Evolutionary conservation across 1,140 invertebrate genomes (phyloP), one percentile per base, ranked within the genome.

Genomic region (Monochamus saltuarius): DNA sequence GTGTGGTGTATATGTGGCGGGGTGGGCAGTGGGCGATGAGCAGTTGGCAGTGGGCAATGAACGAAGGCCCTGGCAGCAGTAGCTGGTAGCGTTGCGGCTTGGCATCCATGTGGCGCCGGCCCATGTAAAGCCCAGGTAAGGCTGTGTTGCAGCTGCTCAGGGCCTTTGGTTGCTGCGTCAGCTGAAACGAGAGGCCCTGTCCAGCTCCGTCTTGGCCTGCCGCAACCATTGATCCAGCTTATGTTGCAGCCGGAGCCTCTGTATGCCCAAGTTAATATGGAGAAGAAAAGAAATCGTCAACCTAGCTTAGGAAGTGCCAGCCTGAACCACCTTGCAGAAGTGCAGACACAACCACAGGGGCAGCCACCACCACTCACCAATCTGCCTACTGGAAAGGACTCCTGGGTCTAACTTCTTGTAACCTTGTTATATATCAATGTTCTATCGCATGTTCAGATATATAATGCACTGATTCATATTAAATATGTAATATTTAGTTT

Each of bases 221-320:
- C 35, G 16, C 59, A 57, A 56, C 56, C 56, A 11, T 11, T 55
- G 54, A 54, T 37, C 70, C 56, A 59, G 62, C 59, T 73, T 78
- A 73, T 80, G 76, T 82, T 82, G 73, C 77, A 83, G 79, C 80
- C 83, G 79, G 88, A 89, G 79, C 88, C 88, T 66, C 80, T 90
- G 39, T 90, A 90, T 78, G 88, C 88, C 74, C 87, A 90, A 82
- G 88, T 90, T 66, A 89, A 90, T 75, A 83, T 88, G 77, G 87
- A 89, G 75, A 89, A 88, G 79, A 89, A 89, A 76, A 85, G 87
- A 71, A 87, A 85, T 74, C 81, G 85, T 57, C 84, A 84, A 59
- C 66, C 73, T 42, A 75, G 73, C 57, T 67, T 76, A 36, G 72
- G 73, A 16, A 75, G 70, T 62, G 69, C 69, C 37, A 66, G 60